Base-by-base conservation (phyloP, 2,113 vertebrate genomes). In the Bufo gargarizans region DNA sequence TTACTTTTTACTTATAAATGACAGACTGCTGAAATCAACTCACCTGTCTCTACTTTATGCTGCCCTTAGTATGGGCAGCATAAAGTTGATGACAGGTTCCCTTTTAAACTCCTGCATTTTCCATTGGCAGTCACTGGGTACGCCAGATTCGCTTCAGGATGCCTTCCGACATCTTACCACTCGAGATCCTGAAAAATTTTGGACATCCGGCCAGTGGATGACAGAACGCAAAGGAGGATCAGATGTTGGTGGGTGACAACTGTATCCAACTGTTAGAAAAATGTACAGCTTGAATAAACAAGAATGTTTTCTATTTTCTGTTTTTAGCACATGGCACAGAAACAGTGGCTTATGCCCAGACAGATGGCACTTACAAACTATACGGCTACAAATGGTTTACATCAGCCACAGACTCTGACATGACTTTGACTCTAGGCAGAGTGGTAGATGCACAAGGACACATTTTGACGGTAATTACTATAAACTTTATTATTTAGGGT, bases 171-270 rank as follows among this genome's bases (percentile, higher is more conserved):
- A 22, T 5, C 92, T 98, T 92, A 97, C 95, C 4, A 92, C 94
- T 2, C 93, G 95, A 8, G 92, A 96, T 16, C 94, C 96, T 11
- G 49, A 91, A 56, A 90, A 63, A 33, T 97, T 97, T 92, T 97
- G 97, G 96, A 97, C 96, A 1, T 98, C 97, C 55, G 96, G 97
- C 72, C 97, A 97, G 92, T 97, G 97, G 97, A 98, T 98, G 97
- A 97, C 96, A 0, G 97, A 98, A 90, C 91, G 94, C 88, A 95
- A 91, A 80, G 97, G 97, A 45, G 97, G 97, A 90, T 97, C 97
- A 4, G 97, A 97, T 77, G 97, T 97, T 3, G 96, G 97, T 97
- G 84, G 0, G 94, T 91, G 63, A 19, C 50, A 19, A 2, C 47
- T 61, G 53, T n/a, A 33, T 53, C n/a, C 56, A 7, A 53, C 11